Evolutionary conservation across 1,140 invertebrate genomes (phyloP).

Genomic region (Zaprionus ghesquierei): DNA sequence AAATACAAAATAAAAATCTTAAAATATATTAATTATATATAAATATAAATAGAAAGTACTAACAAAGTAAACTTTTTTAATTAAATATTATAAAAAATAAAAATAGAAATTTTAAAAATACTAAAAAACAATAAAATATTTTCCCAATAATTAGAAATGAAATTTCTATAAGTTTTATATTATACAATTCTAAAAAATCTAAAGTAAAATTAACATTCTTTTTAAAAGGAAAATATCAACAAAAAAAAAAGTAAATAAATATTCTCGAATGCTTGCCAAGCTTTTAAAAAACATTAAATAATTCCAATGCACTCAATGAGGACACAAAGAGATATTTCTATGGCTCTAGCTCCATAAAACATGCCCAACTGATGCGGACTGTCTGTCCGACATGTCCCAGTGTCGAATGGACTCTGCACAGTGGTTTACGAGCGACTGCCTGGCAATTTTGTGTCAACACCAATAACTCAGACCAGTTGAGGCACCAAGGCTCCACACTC

Average conservation of each 20-base stretch:
- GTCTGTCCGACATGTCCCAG: slow-evolving; percentile 2
- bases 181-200: no score
- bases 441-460: slow-evolving; percentile 62
- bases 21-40: no score
- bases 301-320: neutral
- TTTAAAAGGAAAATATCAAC: no score
- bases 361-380: slow-evolving; percentile 8
- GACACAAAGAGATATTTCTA: slow-evolving; percentile 5
- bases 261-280: no score
- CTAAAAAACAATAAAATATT: neutral
- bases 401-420: slow-evolving; percentile 19
- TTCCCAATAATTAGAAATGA: no score
- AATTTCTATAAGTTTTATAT: no score
- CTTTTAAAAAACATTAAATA: neutral
- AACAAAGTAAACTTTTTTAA: no score
- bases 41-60: no score
- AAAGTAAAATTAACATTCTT: neutral
- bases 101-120: neutral
- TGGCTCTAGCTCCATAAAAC: slow-evolving; percentile 6
- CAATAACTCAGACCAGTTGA: slow-evolving; percentile 46
- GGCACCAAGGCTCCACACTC: neutral
- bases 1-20: neutral
- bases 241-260: no score
- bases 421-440: slow-evolving; percentile 58
- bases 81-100: no score